Evolutionary conservation across 2,888 invertebrate genomes (phyloP).

Genomic region (Nomada hirtipes): DNA sequence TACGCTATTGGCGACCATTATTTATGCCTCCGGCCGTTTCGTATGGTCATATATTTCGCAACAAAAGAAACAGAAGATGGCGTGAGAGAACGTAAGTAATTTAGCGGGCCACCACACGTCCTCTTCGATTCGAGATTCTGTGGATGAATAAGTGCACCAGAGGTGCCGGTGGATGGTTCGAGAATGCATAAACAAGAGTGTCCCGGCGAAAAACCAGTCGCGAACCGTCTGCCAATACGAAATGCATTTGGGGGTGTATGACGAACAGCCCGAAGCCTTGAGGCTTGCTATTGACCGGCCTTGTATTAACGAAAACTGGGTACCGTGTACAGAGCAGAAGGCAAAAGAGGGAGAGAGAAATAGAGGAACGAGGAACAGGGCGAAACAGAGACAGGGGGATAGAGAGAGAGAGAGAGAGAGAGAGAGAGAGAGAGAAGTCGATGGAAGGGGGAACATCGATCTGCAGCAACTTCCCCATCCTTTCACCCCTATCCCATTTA

Average conservation of each 20-base stretch:
- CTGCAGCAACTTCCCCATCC: slow-evolving; percentile 67
- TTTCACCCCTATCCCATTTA: slow-evolving; percentile 50
- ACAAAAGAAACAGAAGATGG: not conserved
- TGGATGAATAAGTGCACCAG: slow-evolving; percentile 10
- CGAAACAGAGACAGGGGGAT: not conserved
- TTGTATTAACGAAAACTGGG: slow-evolving; percentile 66
- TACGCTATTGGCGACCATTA: not conserved
- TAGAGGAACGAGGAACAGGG: not conserved
- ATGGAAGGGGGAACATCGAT: slow-evolving; percentile 68
- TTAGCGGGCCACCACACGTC: slow-evolving; percentile 24
- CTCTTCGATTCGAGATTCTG: slow-evolving; percentile 25
- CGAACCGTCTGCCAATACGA: slow-evolving; percentile 64
- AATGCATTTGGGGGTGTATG: slow-evolving; percentile 73
- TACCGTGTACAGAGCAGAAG: slow-evolving; percentile 40
- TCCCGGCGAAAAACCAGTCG: slow-evolving; percentile 58
- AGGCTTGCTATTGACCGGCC: slow-evolving; percentile 58
- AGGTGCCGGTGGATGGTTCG: not conserved
- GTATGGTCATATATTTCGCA: not conserved
- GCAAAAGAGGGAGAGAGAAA: slow-evolving; percentile 29
- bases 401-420: not conserved
- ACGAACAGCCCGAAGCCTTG: slow-evolving; percentile 68
- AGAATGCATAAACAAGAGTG: slow-evolving; percentile 69
- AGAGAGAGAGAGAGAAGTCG: not conserved
- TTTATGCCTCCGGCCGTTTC: not conserved
- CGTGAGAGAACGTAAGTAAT: slow-evolving; percentile 43